Percentiles rank a stretch among this genome's conserved stretches.
Evolutionary conservation across 2,888 invertebrate genomes (phyloP).

Genomic region (Callinectes sapidus): DNA sequence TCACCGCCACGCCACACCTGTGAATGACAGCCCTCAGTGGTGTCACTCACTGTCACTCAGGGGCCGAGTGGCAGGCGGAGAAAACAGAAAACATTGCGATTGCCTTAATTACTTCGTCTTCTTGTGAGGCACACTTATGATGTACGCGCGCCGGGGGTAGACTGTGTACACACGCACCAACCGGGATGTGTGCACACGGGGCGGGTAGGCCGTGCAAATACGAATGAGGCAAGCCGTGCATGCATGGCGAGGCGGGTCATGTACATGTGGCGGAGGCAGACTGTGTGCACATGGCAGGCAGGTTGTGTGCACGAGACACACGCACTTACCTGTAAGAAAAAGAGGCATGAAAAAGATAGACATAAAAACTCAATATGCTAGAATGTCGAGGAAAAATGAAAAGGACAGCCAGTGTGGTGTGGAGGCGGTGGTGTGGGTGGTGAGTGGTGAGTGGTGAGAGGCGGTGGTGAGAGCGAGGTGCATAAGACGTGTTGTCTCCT

Average conservation of each 20-base stretch:
- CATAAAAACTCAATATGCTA: too few relatives aligned
- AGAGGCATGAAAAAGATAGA: too few relatives aligned
- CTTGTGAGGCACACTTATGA: background rate
- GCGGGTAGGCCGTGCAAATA: background rate
- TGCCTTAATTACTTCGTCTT: background rate
- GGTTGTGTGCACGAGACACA: background rate
- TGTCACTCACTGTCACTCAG: background rate
- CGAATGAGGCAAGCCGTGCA: background rate
- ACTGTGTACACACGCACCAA: background rate
- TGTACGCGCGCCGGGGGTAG: background rate
- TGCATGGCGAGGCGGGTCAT: background rate
- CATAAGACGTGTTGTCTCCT: background rate
- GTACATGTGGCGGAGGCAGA: background rate
- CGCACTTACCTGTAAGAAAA: too few relatives aligned
- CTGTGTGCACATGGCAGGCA: background rate
- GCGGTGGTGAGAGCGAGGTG: background rate
- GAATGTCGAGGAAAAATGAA: too few relatives aligned
- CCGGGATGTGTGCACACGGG: background rate
- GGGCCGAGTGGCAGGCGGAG: background rate
- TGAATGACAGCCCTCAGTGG: background rate
- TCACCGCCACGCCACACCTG: background rate
- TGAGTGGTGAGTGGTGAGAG: background rate
- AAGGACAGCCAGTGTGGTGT: background rate
- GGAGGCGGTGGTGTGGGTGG: background rate
- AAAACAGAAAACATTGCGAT: background rate